A percentile compares a stretch with the other conserved stretches of the same genome.
Evolutionary conservation across 2,113 vertebrate species (phyloP).

Genomic region (Ictalurus punctatus): DNA sequence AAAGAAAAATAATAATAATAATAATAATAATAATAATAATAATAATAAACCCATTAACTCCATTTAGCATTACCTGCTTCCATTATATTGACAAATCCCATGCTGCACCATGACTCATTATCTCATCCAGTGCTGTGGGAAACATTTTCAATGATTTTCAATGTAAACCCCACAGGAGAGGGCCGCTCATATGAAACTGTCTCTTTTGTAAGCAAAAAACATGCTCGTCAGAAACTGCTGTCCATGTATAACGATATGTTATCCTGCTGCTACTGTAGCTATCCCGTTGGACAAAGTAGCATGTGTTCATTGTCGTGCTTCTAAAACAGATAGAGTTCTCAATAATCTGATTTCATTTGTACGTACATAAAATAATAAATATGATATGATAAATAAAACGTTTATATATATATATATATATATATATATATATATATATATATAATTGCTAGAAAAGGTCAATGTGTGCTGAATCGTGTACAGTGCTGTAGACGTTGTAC

Average conservation of each 20-base stretch:
- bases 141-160: not conserved
- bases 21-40: too few species aligned
- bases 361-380: not conserved
- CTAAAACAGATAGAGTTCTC: not conserved
- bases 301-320: not conserved
- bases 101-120: not conserved
- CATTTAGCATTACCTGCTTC: not conserved
- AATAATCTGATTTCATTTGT: not conserved
- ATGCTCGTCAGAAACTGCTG: not conserved
- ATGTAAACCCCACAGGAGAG: not conserved
- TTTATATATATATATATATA: too few species aligned
- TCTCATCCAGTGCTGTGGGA: constrained; percentile 4
- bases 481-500: not conserved
- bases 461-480: not conserved
- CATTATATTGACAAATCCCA: constrained; percentile 7
- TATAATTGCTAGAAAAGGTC: not conserved
- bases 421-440: too few species aligned
- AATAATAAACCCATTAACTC: too few species aligned
- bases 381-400: not conserved
- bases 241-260: not conserved
- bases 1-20: too few species aligned
- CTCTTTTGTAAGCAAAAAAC: not conserved
- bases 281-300: not conserved
- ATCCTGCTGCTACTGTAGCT: not conserved
- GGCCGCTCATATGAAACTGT: not conserved